Base-by-base conservation (phyloP, 2,888 invertebrate genomes). In the Drosophila mulleri region DNA sequence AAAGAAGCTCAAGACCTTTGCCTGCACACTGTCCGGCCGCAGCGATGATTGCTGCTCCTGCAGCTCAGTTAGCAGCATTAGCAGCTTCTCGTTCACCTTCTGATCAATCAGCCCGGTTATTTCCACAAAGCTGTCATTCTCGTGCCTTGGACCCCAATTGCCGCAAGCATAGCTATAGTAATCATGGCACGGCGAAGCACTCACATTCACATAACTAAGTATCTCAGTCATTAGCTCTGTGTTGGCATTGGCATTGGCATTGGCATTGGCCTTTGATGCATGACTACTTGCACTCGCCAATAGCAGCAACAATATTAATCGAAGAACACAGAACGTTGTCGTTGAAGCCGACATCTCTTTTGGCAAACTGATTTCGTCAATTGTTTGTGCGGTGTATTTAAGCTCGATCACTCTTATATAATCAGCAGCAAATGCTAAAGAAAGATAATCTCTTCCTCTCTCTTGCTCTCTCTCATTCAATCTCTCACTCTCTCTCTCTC, bases 91-190 rank as follows among this genome's bases (percentile, higher is more conserved):
- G 32, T 92, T 90, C 2, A 91, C 81, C 16, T 80, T 74, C n/a
- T 80, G 64, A 59, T 92, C 92, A 29, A 92, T 69, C 1, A 82
- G 61, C 1, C 88, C 80, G 0, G 71, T 80, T 0, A 86, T 83
- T 64, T 92, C 92, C 3, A 50, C 26, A 12, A 83, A 89, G 4
- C 45, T 56, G 0, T 60, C 66, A 4, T 67, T 26, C 1, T 47
- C 5, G 56, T 92, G 91, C 2, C 50, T 44, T 0, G 62, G 32
- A 0, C 58, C 59, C 86, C 91, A 92, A 32, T 80, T 87, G 26
- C 91, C 91, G 59, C 92, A 92, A 3, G 91, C 92, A 66, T 91
- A 81, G 11, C 78, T 39, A 32, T 85, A 88, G 56, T 84, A 92
- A 61, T 92, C 80, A 2, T 84, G 74, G 67, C 92, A 92, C 0